Evolutionary conservation across 2,888 invertebrate species (phyloP), one percentile per base, ranked within the genome.

Genomic region (Acleris sparsana): DNA sequence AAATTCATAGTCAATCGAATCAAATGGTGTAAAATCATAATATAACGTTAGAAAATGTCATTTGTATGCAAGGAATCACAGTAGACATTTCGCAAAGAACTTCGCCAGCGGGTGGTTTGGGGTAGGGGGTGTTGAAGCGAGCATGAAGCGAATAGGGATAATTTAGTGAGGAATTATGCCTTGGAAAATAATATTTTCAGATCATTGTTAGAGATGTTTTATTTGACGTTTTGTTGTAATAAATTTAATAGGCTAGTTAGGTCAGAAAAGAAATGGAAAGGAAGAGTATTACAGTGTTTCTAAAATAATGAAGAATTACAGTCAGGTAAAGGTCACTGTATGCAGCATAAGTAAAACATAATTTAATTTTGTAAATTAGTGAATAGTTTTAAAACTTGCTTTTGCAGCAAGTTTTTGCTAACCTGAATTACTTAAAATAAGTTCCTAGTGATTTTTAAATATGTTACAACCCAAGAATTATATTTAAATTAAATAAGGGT

Each of bases 11-110:
- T 80, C 84, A 81, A 87, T 86, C 78, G 82, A 70, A 79, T 82
- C 84, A 84, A 84, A 89, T 86, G 86, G 86, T 87, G 86, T 83
- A 84, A 82, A 89, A 88, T 89, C 89, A 86, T 91, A 89, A 89
- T 87, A 85, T 80, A 85, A 76, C 80, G 77, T 82, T 86, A 85
- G 86, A 88, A 83, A 78, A 77, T 82, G 87, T 92, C 92, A 88
- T 93, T 93, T 93, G 92, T 93, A 93, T 93, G 93, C 93, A 89
- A 86, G 87, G 89, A 92, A 92, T 92, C 92, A 91, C 87, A 87
- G 90, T 87, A 92, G 92, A 93, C 93, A 93, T 93, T 92, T 92
- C 89, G 84, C 89, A 89, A 82, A 80, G 85, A 89, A 87, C 81
- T 89, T 86, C 80, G 74, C 74, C 74, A 73, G 73, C 73, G 70